phyloP scores from a whole-genome alignment of 2,888 invertebrate species.

The Seladonia tumulorum region DNA sequence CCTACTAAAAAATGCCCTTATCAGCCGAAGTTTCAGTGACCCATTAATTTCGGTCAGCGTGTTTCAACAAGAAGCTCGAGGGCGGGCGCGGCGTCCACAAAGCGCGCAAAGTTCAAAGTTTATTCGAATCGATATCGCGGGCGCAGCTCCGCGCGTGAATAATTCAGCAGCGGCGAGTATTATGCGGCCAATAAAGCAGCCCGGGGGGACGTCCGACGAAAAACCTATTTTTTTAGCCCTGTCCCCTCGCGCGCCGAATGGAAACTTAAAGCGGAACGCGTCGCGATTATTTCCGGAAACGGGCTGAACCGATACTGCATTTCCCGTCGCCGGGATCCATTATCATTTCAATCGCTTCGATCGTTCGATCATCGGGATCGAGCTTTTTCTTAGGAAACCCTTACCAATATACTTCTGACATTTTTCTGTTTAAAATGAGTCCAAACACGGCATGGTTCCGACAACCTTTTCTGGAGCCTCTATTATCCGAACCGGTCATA shows the following conservation, averaged over 20 bases:
- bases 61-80: background rate
- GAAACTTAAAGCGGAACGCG: conserved; percentile 21
- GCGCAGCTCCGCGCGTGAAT: conserved; percentile 32
- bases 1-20: background rate
- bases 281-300: conserved; percentile 40
- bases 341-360: too few species aligned
- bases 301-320: conserved; percentile 24
- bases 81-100: background rate
- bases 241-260: background rate
- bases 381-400: too few species aligned
- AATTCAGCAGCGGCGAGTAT: conserved; percentile 42
- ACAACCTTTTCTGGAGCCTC: too few species aligned
- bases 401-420: too few species aligned
- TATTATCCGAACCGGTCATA: too few species aligned
- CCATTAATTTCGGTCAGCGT: background rate
- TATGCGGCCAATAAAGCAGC: conserved; percentile 40
- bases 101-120: conserved; percentile 33
- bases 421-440: too few species aligned
- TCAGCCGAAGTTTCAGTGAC: background rate
- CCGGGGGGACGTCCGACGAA: background rate
- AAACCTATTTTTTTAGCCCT: conserved; percentile 19
- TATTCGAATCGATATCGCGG: conserved; percentile 44
- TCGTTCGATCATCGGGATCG: too few species aligned
- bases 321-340: too few species aligned
- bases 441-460: too few species aligned